Evolutionary conservation across 92 coral and sea anemone genomes (phyloP).

Genomic region (Epizoanthus stellaris): DNA sequence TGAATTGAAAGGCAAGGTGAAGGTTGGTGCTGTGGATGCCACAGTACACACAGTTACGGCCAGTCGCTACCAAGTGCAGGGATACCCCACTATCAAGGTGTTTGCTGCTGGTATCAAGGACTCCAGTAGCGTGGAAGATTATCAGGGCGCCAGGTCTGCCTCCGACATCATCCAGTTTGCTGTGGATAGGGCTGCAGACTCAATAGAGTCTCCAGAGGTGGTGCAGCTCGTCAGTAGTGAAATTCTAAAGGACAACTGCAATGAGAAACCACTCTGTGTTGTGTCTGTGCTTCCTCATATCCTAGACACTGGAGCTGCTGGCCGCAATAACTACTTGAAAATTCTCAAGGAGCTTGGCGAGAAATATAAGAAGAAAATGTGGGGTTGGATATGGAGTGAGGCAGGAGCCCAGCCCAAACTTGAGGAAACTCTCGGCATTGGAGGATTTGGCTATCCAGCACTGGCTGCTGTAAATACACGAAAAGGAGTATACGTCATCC

Average conservation of each 20-base stretch:
- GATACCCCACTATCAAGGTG: slow-evolving; percentile 94
- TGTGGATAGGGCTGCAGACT: slow-evolving; percentile 79
- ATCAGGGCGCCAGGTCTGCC: slow-evolving; percentile 86
- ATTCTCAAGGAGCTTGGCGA: slow-evolving; percentile 91
- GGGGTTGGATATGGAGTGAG: slow-evolving; percentile 99
- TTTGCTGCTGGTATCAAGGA: slow-evolving; percentile 90
- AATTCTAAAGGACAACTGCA: slow-evolving; percentile 73
- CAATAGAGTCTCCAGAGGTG: slow-evolving; percentile 88
- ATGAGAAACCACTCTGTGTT: slow-evolving; percentile 89
- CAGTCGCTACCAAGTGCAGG: slow-evolving; percentile 89
- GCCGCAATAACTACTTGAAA: slow-evolving; percentile 78
- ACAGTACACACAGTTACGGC: slow-evolving; percentile 85
- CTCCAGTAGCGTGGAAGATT: slow-evolving; percentile 78
- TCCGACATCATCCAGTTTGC: slow-evolving; percentile 94
- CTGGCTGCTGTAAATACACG: slow-evolving; percentile 91
- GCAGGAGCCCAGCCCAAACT: slow-evolving; percentile 94
- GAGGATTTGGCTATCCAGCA: slow-evolving; percentile 98
- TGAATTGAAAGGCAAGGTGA: slow-evolving; percentile 90
- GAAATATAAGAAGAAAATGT: slow-evolving; percentile 87
- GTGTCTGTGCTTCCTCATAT: slow-evolving; percentile 91
- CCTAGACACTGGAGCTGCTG: slow-evolving; percentile 92
- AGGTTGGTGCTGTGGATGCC: slow-evolving; percentile 93
- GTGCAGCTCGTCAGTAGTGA: slow-evolving; percentile 63
- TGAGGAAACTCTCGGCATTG: slow-evolving; percentile 89
- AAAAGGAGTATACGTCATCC: slow-evolving; percentile 81